These are phyloP conservation scores for Phocoena sinus DNA, from an alignment of 2,113 vertebrate species.

Conservation along the genomic window DNA sequence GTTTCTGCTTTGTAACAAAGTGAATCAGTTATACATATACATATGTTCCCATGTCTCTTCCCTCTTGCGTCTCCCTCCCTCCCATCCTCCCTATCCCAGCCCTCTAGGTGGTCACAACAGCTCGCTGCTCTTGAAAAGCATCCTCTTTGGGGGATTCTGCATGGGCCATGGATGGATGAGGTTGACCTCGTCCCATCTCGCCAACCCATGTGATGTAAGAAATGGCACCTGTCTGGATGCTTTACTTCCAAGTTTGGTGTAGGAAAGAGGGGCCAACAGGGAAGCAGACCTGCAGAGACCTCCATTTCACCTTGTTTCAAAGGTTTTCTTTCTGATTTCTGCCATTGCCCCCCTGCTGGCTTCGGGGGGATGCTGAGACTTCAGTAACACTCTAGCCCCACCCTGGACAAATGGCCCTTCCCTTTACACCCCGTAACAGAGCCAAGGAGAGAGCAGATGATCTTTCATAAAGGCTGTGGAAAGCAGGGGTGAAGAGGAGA, in stretches of 20 bases:
- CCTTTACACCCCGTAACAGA: not conserved
- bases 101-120: no score
- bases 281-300: not conserved
- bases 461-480: not conserved
- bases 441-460: not conserved
- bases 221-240: not conserved
- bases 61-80: no score
- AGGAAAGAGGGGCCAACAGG: no score
- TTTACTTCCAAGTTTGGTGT: not conserved
- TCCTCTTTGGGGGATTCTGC: not conserved
- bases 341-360: not conserved
- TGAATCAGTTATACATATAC: no score
- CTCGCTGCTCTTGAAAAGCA: not conserved
- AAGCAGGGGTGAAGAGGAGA: not conserved
- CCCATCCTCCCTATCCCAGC: no score
- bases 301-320: not conserved
- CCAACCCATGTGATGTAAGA: rapidly evolving
- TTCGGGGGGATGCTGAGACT: not conserved
- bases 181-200: not conserved
- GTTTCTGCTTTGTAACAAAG: no score
- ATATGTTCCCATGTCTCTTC: no score
- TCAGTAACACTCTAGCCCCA: not conserved
- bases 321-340: not conserved
- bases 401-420: not conserved
- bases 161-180: not conserved